phyloP scores from a whole-genome alignment of 2,797 vertebrate genomes.

The Otolemur crassicaudatus region DNA sequence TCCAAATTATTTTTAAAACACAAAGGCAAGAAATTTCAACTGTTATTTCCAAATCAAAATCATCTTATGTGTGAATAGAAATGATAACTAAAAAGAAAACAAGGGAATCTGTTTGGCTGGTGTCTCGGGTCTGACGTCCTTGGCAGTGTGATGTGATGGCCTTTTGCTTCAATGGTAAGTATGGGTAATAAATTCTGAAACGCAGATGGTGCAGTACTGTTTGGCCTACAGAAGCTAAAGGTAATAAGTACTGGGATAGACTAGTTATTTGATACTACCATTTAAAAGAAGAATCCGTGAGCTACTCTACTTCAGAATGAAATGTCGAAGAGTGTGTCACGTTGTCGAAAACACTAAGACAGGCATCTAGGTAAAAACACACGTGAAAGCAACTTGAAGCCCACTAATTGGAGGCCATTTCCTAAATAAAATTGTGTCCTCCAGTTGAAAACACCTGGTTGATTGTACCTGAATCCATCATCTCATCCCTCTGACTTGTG shows the following conservation, averaged over 20 bases:
- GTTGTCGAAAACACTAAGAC: background rate
- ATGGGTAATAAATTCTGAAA: background rate
- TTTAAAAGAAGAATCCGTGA: background rate
- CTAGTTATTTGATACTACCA: background rate
- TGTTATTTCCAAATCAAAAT: background rate
- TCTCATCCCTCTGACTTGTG: constrained; percentile 37
- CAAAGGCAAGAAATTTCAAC: background rate
- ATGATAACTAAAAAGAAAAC: background rate
- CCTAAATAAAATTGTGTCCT: constrained; percentile 22
- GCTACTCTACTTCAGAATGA: background rate
- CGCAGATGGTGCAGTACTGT: fast-evolving
- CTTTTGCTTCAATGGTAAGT: background rate
- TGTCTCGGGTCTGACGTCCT: background rate
- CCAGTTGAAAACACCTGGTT: constrained; percentile 30
- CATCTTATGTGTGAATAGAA: background rate
- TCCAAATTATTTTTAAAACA: background rate
- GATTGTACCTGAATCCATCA: background rate
- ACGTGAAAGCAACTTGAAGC: background rate
- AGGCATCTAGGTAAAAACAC: constrained; percentile 4
- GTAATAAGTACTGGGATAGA: background rate
- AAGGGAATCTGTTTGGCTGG: background rate
- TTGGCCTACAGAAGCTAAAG: background rate
- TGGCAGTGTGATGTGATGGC: background rate
- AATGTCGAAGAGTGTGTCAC: background rate
- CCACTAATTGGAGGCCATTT: constrained; percentile 56